Percentiles rank a stretch among this genome's conserved stretches.
phyloP scores from a whole-genome alignment of 30 jellyfish, hydroid and myxozoan species.

The Nemopilema nomurai region DNA sequence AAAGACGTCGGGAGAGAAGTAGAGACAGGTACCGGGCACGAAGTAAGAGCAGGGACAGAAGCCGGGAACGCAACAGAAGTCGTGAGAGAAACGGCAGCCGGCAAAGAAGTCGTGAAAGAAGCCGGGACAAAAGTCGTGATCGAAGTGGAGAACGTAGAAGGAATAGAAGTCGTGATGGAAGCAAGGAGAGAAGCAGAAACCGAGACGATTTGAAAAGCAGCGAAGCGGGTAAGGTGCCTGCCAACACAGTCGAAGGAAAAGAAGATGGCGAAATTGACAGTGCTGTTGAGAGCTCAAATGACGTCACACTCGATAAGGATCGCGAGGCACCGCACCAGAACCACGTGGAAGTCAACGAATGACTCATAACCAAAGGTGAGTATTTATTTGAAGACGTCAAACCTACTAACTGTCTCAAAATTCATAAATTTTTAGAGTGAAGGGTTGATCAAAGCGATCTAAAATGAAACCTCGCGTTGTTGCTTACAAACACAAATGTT shows the following conservation, averaged over 20 bases:
- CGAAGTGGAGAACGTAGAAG: conserved; percentile 39
- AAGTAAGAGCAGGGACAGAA: conserved; percentile 48
- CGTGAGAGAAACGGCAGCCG: conserved; percentile 63
- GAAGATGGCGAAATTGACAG: conserved; percentile 58
- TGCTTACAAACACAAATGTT: too few species aligned
- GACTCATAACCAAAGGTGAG: not conserved
- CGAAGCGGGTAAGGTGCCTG: conserved; percentile 3
- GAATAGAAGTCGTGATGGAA: conserved; percentile 62
- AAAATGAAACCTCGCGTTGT: too few species aligned
- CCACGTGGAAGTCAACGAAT: not conserved
- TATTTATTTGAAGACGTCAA: not conserved
- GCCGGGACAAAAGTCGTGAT: conserved; percentile 41
- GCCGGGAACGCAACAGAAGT: conserved; percentile 35
- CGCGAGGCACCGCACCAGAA: not conserved
- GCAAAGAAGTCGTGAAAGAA: conserved; percentile 39
- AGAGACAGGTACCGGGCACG: conserved; percentile 59
- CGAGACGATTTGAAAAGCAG: conserved; percentile 11
- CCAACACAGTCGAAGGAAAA: conserved; percentile 10
- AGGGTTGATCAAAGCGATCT: too few species aligned
- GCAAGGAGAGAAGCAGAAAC: conserved; percentile 48
- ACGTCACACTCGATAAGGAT: conserved; percentile 11
- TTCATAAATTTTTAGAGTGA: too few species aligned
- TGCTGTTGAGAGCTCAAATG: conserved; percentile 20
- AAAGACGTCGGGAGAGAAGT: conserved; percentile 50
- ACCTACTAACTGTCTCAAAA: too few species aligned